These are phyloP conservation scores for Mamestra configurata DNA, from an alignment of 1,140 invertebrate species.

Conservation along the genomic window DNA sequence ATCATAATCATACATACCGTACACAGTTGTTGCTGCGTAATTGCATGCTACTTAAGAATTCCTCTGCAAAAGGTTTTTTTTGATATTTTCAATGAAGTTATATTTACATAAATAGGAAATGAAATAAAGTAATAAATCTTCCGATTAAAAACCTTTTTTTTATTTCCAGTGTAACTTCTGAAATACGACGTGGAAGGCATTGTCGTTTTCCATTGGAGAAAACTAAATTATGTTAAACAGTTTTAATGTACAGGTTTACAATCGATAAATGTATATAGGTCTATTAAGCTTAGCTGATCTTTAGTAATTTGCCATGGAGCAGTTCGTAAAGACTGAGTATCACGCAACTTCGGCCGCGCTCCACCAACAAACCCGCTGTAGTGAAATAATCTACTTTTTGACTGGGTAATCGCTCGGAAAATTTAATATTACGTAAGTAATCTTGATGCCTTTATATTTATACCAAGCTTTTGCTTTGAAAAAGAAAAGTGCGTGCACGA, in stretches of 20 bases:
- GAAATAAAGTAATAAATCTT: slow-evolving; percentile 19
- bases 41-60: background rate
- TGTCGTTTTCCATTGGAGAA: slow-evolving; percentile 39
- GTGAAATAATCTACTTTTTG: slow-evolving; percentile 63
- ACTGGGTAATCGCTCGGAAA: slow-evolving; percentile 61
- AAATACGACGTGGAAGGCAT: slow-evolving; percentile 22
- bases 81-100: background rate
- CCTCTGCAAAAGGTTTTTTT: background rate
- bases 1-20: background rate
- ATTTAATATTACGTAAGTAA: slow-evolving; percentile 61
- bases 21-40: background rate
- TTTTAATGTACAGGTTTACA: slow-evolving; percentile 47
- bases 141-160: background rate
- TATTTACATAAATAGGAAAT: slow-evolving; percentile 23
- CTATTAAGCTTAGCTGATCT: slow-evolving; percentile 51
- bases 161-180: slow-evolving; percentile 24
- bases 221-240: slow-evolving; percentile 44
- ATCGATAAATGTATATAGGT: slow-evolving; percentile 48
- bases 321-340: slow-evolving; percentile 57
- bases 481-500: slow-evolving; percentile 33
- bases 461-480: slow-evolving; percentile 32
- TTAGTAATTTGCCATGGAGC: slow-evolving; percentile 60
- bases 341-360: slow-evolving; percentile 59
- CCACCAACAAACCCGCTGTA: slow-evolving; percentile 50
- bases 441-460: slow-evolving; percentile 62